Evolutionary conservation across 1,140 invertebrate genomes (phyloP).

Genomic region (Pseudomyrmex flavicornis): DNA sequence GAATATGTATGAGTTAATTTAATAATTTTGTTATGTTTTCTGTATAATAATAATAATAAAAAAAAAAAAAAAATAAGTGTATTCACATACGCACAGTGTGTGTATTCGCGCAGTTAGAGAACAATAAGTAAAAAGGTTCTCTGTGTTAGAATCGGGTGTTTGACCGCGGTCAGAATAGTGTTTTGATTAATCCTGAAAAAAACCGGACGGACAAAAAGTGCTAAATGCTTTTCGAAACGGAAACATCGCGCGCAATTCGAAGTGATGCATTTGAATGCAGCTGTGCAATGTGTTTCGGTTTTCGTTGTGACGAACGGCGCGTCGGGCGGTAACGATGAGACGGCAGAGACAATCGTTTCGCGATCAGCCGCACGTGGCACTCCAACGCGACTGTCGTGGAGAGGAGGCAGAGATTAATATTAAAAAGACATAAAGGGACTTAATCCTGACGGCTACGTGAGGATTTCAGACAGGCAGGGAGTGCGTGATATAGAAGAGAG

Average conservation of each 20-base stretch:
- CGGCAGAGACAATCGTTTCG: conserved; percentile 42
- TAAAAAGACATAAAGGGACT: conserved; percentile 43
- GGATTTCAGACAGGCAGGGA: conserved; percentile 10
- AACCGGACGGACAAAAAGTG: background rate
- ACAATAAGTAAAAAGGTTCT: background rate
- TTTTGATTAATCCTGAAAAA: too few relatives aligned
- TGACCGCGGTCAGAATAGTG: too few relatives aligned
- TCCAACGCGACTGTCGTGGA: conserved; percentile 10
- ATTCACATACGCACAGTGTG: too few relatives aligned
- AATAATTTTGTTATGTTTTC: too few relatives aligned
- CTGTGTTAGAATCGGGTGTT: background rate
- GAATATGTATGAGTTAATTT: background rate
- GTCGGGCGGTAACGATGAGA: conserved; percentile 4
- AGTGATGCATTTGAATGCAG: background rate
- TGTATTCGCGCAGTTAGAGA: too few relatives aligned
- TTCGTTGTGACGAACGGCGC: background rate
- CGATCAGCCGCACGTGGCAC: conserved; percentile 39
- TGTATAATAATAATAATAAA: too few relatives aligned
- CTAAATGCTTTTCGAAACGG: background rate
- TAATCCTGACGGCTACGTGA: conserved; percentile 28
- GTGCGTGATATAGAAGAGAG: conserved; percentile 1
- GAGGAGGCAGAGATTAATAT: conserved; percentile 26
- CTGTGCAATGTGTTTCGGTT: background rate
- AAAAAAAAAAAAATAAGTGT: too few relatives aligned
- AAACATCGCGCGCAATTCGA: background rate